Evolutionary conservation across 1,140 invertebrate species (phyloP).

Genomic region (Hycleus phaleratus): DNA sequence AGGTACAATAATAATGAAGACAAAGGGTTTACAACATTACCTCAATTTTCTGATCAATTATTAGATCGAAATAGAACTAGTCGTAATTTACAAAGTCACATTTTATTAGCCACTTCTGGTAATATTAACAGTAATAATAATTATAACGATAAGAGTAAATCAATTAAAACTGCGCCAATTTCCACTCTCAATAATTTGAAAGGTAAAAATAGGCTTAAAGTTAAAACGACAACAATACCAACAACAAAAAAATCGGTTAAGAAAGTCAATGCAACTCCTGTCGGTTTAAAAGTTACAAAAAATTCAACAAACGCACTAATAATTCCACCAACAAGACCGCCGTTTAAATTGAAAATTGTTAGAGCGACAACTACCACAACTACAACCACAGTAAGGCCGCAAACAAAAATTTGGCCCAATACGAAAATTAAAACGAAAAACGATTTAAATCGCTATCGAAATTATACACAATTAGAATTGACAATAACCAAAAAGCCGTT

Average conservation of each 20-base stretch:
- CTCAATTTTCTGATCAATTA: too few species aligned
- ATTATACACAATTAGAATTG: too few species aligned
- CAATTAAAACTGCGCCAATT: neutral
- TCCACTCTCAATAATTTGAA: neutral
- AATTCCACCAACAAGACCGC: neutral
- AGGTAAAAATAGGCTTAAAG: neutral
- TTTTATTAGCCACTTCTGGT: too few species aligned
- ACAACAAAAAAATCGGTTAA: neutral
- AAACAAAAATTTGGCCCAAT: too few species aligned
- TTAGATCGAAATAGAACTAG: too few species aligned
- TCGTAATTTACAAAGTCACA: too few species aligned
- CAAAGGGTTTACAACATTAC: too few species aligned
- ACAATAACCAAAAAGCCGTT: constrained; percentile 8
- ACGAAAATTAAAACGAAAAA: too few species aligned
- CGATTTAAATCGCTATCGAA: too few species aligned
- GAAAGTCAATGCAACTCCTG: neutral
- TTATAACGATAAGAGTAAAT: too few species aligned
- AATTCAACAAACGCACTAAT: neutral
- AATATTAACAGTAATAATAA: too few species aligned
- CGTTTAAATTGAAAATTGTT: neutral
- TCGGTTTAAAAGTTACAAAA: neutral
- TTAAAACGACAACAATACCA: neutral
- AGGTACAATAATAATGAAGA: too few species aligned
- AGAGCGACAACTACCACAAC: constrained; percentile 6
- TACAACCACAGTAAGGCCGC: constrained; percentile 2